Percentiles rank a stretch among this genome's conserved stretches.
Conservation (phyloP, 2,797 vertebrate species). For the Phoxinus dragarum region DNA sequence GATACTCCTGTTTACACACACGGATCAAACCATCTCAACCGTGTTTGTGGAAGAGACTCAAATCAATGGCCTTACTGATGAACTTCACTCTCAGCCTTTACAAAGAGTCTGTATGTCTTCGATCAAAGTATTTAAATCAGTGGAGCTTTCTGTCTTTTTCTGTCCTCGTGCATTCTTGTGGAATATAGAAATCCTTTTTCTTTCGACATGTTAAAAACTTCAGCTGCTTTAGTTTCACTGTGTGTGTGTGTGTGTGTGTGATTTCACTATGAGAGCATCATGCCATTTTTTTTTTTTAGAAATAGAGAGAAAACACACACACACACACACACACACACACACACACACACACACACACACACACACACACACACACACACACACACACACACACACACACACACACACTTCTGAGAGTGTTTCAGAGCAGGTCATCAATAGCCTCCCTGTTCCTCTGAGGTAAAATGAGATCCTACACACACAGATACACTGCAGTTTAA, state of each 20-base stretch:
- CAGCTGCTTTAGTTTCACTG: background rate
- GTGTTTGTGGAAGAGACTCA: conserved; percentile 41
- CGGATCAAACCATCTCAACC: conserved; percentile 10
- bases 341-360: conserved; percentile 11
- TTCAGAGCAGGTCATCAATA: conserved; percentile 53
- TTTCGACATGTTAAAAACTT: background rate
- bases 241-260: conserved; percentile 24
- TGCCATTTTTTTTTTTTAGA: background rate
- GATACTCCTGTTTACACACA: conserved; percentile 51
- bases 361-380: background rate
- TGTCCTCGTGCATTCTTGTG: background rate
- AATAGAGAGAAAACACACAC: conserved; percentile 10
- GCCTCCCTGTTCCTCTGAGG: conserved; percentile 57
- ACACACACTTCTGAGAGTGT: conserved; percentile 42
- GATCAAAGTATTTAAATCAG: background rate
- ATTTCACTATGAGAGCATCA: background rate
- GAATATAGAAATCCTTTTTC: background rate
- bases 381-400: no score
- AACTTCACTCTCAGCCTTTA: conserved; percentile 39
- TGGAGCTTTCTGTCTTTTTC: background rate
- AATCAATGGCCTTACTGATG: conserved; percentile 42
- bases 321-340: conserved; percentile 1
- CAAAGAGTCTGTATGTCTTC: conserved; percentile 2
- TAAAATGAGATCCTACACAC: conserved; percentile 50
- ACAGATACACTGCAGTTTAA: conserved; percentile 26